Conservation (phyloP, 2,888 invertebrate genomes). For the Eupeodes latifasciatus region DNA sequence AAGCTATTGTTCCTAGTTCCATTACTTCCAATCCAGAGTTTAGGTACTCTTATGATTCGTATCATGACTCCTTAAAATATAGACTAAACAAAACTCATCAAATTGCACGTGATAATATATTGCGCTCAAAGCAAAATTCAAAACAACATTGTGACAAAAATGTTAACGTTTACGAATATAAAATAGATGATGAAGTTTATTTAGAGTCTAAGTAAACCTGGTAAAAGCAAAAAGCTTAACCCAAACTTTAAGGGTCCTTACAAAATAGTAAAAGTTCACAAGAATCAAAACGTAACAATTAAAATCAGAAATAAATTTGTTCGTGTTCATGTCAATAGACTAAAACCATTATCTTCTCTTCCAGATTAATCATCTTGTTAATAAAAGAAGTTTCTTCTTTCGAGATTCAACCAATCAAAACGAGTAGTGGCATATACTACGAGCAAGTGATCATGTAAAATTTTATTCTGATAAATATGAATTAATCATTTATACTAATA, state of each 20-base stretch:
- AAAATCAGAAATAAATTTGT: background rate
- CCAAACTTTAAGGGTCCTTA: constrained; percentile 30
- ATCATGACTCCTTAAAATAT: constrained; percentile 5
- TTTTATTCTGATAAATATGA: no score
- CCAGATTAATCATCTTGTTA: no score
- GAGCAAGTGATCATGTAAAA: no score
- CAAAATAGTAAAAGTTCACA: constrained; percentile 33
- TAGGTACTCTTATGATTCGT: background rate
- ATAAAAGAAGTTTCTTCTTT: no score
- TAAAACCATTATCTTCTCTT: no score
- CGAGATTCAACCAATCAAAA: no score
- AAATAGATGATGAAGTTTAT: constrained; percentile 21
- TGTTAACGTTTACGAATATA: background rate
- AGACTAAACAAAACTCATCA: constrained; percentile 2
- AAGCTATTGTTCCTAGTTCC: constrained; percentile 13
- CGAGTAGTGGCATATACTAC: background rate
- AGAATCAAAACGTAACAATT: constrained; percentile 35
- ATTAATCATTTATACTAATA: no score
- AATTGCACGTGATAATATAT: background rate
- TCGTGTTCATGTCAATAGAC: no score
- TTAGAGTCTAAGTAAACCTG: constrained; percentile 7
- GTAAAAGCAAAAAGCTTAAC: background rate
- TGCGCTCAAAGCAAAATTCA: no score
- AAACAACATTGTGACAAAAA: constrained; percentile 1
- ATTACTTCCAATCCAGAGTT: background rate